Evolutionary conservation across 2,888 invertebrate genomes (phyloP), one percentile per base, ranked within the genome.

Genomic region (Pandemis heparana): DNA sequence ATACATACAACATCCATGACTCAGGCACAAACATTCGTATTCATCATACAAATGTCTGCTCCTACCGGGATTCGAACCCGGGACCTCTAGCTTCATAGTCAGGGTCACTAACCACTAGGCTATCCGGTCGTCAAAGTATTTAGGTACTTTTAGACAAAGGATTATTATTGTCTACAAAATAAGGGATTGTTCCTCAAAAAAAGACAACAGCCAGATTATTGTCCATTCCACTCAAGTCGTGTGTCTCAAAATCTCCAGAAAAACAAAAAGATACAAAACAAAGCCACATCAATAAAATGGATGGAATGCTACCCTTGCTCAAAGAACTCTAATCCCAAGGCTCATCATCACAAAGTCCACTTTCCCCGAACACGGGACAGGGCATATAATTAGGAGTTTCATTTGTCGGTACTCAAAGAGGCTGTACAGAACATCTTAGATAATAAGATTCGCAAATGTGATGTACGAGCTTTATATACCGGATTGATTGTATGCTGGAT

Each of bases 201-300:
- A 32, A 32, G 23, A 32, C 23, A 32, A 32, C 23, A 32, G 7
- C 41, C 9, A 41, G 14, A 46, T 46, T 46, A 32, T 46, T 48
- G 14, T 16, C 53, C 23, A 56, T 56, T 56, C 23, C 56, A 23
- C 23, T 10, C 23, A 5, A n/a, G 1, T 56, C 62, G 46, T 67
- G 16, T 18, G 53, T 67, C 67, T 1, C 23, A 53, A 43, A 8
- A 12, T n/a, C 51, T 48, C n/a, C 53, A 61, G 67, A 53, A 69
- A 59, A 64, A 59, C 23, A 69, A 73, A 73, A 69, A 62, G 41
- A 67, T 62, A 72, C 66, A 61, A 46, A 51, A 59, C 73, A 69
- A 73, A 73, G 59, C 73, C 64, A 64, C n/a, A 23, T 12, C 63
- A 73, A 69, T 69, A 69, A 73, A 73, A 69, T 4, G 38, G 68